phyloP scores from a whole-genome alignment of 2,888 invertebrate species.

The Tridacna gigas region DNA sequence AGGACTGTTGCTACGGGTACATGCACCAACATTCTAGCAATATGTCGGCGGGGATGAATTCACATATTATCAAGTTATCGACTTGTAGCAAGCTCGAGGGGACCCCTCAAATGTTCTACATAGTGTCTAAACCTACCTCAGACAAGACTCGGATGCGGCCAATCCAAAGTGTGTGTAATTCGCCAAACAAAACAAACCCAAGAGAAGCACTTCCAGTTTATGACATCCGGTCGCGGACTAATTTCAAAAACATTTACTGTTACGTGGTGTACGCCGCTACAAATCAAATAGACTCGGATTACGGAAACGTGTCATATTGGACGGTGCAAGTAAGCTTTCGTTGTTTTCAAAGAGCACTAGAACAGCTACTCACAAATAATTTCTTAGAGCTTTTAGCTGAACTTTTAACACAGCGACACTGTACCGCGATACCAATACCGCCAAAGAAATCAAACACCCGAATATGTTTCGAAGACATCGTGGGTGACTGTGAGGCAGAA shows the following conservation, averaged over 20 bases:
- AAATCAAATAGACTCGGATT: not conserved
- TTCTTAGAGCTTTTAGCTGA: not conserved
- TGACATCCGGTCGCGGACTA: not conserved
- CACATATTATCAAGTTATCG: not conserved
- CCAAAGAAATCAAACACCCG: conserved; percentile 2
- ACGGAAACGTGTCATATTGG: not conserved
- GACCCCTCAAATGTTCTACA: too few relatives aligned
- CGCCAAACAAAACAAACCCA: not conserved
- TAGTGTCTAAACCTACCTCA: not conserved
- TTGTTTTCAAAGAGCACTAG: not conserved
- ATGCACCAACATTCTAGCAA: not conserved
- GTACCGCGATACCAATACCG: not conserved
- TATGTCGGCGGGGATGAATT: not conserved
- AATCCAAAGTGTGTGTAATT: not conserved
- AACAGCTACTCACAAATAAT: not conserved
- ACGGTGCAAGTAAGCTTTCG: not conserved
- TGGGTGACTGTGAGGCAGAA: not conserved
- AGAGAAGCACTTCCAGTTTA: conserved; percentile 7
- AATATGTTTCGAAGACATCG: not conserved
- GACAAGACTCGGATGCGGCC: not conserved
- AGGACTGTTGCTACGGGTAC: conserved; percentile 17
- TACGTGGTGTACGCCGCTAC: not conserved
- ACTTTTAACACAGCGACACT: not conserved
- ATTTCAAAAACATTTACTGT: not conserved
- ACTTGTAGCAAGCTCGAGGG: not conserved